Evolutionary conservation across 2,888 invertebrate genomes (phyloP).

Genomic region (Drosophila formosana): DNA sequence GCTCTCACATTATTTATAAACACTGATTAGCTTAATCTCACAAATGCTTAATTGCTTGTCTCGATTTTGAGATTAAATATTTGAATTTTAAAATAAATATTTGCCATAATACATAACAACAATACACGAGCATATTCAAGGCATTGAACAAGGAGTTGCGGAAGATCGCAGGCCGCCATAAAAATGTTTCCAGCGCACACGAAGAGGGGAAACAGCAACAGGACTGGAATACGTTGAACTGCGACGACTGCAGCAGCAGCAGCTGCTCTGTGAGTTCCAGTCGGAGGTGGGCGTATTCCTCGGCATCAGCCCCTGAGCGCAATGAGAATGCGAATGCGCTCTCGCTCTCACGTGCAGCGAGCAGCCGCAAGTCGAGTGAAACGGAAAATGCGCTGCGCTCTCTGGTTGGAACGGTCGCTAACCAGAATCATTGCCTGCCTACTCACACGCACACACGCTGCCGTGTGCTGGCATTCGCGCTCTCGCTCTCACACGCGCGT

Average conservation of each 20-base stretch:
- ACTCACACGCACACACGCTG: constrained; percentile 20
- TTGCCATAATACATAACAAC: background rate
- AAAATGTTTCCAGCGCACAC: constrained; percentile 65
- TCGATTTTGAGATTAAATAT: background rate
- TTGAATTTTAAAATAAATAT: background rate
- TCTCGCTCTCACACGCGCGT: constrained; percentile 19
- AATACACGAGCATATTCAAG: constrained; percentile 3
- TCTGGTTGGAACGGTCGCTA: constrained; percentile 60
- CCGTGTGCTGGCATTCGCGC: constrained; percentile 27
- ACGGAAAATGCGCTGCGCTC: constrained; percentile 46
- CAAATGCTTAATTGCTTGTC: background rate
- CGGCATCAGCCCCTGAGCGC: constrained; percentile 51
- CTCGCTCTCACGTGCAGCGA: constrained; percentile 32
- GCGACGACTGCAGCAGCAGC: constrained; percentile 49
- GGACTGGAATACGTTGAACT: constrained; percentile 41
- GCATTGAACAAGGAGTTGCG: constrained; percentile 34
- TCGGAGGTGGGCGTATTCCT: constrained; percentile 73
- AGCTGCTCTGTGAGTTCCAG: constrained; percentile 56
- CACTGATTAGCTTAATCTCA: background rate
- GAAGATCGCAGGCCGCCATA: constrained; percentile 74
- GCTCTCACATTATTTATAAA: background rate
- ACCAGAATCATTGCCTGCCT: constrained; percentile 39
- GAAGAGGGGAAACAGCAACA: constrained; percentile 44
- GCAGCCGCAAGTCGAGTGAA: constrained; percentile 14
- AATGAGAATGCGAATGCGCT: constrained; percentile 20